Evolutionary conservation across 2,113 vertebrate genomes (phyloP), one percentile per base, ranked within the genome.

Genomic region (Numenius arquata): DNA sequence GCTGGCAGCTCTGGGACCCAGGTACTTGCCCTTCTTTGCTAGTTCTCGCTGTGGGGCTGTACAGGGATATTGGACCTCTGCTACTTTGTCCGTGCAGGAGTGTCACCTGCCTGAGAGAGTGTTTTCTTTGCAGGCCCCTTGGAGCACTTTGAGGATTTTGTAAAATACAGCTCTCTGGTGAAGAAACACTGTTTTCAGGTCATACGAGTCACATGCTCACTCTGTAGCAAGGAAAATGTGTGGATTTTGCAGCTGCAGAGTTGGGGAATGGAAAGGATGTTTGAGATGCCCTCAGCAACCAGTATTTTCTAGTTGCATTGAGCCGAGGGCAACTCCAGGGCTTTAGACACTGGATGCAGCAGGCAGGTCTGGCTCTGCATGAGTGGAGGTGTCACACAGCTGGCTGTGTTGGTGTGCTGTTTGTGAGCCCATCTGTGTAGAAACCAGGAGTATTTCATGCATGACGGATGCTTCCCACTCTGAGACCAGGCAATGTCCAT

Each of bases 171-270:
- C 15, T 58, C 83, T 58, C 62, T 41, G 32, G 18, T 75, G 50
- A 80, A 58, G 41, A 80, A 83, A 52, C 0, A 0, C 10, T 40
- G 14, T 38, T 88, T 76, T 73, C 8, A 8, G 67, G 17, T 5
- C 11, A 3, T 14, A 15, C 0, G 3, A 40, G 11, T 75, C 10
- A 22, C 4, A 2, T 45, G 14, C 20, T 91, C 20, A 1, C 50
- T 67, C 23, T n/a, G 8, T 65, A 62, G 78, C 17, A 53, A 45
- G 75, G 55, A 30, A 65, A 68, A 45, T 1, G 3, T 36, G 45
- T 8, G 8, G 6, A 10, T 68, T 77, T 88, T 25, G 6, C 36
- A 79, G 34, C 27, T 74, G 27, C 1, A 0, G 50, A 18, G 17
- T 47, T 78, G 40, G 34, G 23, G 41, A 22, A 22, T 67, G n/a